Percentiles rank a stretch among this genome's conserved stretches.
Conservation (phyloP, 2,797 vertebrate species). For the Helicolenus hilgendorfi region DNA sequence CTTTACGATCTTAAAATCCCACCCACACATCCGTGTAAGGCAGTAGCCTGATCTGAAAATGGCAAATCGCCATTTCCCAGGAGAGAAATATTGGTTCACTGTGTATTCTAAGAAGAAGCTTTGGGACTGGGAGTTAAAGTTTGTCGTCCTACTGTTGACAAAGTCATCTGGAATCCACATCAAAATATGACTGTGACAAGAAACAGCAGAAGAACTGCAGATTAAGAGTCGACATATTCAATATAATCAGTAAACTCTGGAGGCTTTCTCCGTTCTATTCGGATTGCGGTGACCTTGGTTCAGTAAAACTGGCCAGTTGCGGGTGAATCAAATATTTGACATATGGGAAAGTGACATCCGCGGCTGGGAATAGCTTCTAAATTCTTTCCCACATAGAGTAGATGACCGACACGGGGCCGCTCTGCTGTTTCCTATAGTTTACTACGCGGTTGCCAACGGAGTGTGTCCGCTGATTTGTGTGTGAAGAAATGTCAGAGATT, state of each 20-base stretch:
- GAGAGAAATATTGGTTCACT: conserved; percentile 19
- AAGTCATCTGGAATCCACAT: conserved; percentile 53
- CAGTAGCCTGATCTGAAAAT: conserved; percentile 37
- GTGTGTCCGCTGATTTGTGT: background rate
- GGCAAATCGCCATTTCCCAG: conserved; percentile 42
- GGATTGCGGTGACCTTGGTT: background rate
- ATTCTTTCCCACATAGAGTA: conserved; percentile 71
- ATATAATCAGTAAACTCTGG: background rate
- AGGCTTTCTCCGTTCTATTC: background rate
- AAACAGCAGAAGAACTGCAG: background rate
- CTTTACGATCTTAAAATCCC: background rate
- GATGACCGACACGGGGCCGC: background rate
- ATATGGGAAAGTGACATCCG: conserved; percentile 40
- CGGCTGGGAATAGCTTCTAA: conserved; percentile 55
- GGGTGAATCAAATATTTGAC: conserved; percentile 31
- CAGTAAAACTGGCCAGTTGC: background rate
- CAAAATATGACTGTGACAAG: background rate
- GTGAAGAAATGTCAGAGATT: background rate
- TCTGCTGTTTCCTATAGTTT: background rate
- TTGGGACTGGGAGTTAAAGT: conserved; percentile 53
- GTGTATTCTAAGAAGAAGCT: conserved; percentile 22
- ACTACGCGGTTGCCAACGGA: background rate
- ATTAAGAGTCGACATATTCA: background rate
- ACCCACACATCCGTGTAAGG: background rate
- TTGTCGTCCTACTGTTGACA: conserved; percentile 23